A percentile compares a stretch with the other conserved stretches of the same genome.
These are phyloP conservation scores for Atractosteus spatula DNA, from an alignment of 2,113 vertebrate species.

Conservation along the genomic window DNA sequence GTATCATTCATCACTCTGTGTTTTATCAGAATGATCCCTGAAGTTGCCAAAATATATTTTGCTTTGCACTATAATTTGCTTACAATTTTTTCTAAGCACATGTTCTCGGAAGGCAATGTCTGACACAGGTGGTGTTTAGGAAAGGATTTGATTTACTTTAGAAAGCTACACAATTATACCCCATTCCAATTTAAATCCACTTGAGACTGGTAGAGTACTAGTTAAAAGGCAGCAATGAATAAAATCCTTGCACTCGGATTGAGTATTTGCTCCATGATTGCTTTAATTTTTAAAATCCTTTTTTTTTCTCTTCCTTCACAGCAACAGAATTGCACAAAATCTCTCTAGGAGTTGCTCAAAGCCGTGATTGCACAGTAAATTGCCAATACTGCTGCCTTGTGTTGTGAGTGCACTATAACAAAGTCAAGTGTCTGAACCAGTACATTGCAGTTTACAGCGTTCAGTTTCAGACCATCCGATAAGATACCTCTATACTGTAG, in stretches of 20 bases:
- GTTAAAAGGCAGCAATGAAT: neutral
- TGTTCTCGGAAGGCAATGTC: neutral
- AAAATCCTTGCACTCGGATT: neutral
- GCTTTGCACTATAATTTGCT: slow-evolving; percentile 19
- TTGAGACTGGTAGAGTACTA: neutral
- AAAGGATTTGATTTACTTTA: neutral
- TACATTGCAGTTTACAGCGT: too few relatives aligned
- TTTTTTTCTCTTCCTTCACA: too few relatives aligned
- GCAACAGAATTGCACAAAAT: too few relatives aligned
- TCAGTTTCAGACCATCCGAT: too few relatives aligned
- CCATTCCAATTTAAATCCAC: neutral
- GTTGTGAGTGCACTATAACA: too few relatives aligned
- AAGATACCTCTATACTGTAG: too few relatives aligned
- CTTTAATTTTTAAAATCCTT: too few relatives aligned
- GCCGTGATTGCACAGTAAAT: too few relatives aligned
- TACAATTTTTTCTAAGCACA: neutral
- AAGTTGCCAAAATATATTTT: neutral
- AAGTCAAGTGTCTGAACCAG: too few relatives aligned
- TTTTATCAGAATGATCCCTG: neutral
- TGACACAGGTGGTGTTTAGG: slow-evolving; percentile 6
- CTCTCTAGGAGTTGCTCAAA: too few relatives aligned
- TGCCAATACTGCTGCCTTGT: too few relatives aligned
- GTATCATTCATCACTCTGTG: slow-evolving; percentile 35
- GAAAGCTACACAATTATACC: neutral
- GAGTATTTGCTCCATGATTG: too few relatives aligned